Evolutionary conservation across 2,797 vertebrate species (phyloP).

Genomic region (Helicolenus hilgendorfi): DNA sequence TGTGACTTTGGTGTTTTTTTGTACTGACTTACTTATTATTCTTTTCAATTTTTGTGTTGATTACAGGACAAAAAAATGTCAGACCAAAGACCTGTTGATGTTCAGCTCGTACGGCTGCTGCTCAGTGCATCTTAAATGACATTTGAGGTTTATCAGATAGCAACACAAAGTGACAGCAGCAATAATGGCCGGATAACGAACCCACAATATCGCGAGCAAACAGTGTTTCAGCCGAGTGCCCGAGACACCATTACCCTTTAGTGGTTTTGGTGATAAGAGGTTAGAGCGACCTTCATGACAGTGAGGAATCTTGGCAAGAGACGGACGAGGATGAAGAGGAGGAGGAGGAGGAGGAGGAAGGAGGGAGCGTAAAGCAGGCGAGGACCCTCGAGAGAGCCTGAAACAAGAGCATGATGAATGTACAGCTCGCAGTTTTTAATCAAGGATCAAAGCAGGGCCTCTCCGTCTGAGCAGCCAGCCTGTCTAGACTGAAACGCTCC

Average conservation of each 20-base stretch:
- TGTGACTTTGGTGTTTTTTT: no score
- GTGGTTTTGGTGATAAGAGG: slow-evolving; percentile 65
- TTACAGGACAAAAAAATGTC: slow-evolving; percentile 1
- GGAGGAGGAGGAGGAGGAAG: slow-evolving; percentile 15
- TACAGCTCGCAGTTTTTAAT: slow-evolving; percentile 90
- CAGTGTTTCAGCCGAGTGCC: slow-evolving; percentile 4
- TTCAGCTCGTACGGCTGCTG: background rate
- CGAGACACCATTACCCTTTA: slow-evolving; percentile 49
- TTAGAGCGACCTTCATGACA: slow-evolving; percentile 64
- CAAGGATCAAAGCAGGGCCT: slow-evolving; percentile 91
- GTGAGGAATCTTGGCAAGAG: slow-evolving; percentile 60
- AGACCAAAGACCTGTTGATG: slow-evolving; percentile 15
- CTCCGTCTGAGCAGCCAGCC: slow-evolving; percentile 87
- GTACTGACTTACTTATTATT: background rate
- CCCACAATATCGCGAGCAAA: slow-evolving; percentile 8
- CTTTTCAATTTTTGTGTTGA: background rate
- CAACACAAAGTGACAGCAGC: slow-evolving; percentile 11
- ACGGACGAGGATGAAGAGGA: slow-evolving; percentile 35
- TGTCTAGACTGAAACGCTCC: slow-evolving; percentile 91
- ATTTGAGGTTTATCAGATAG: slow-evolving; percentile 49
- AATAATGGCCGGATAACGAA: slow-evolving; percentile 16
- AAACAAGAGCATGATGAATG: slow-evolving; percentile 89
- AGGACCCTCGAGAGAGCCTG: slow-evolving; percentile 77
- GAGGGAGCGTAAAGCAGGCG: slow-evolving; percentile 49
- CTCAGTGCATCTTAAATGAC: slow-evolving; percentile 2